Base-by-base conservation (phyloP, 1,140 invertebrate species). In the Polypedilum vanderplanki region DNA sequence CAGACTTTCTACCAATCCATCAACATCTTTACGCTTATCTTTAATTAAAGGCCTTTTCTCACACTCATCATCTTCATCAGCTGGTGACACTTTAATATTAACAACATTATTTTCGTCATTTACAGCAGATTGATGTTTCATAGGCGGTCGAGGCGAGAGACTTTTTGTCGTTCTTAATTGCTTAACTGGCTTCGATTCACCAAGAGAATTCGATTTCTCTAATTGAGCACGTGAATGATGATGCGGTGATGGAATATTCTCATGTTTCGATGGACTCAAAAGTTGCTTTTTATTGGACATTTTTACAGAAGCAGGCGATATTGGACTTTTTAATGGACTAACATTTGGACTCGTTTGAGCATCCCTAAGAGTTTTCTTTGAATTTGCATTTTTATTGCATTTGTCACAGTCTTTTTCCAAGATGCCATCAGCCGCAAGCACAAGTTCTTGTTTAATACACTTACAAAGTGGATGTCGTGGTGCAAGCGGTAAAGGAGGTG, bases 21-120 rank as follows among this genome's bases (percentile, higher is more conserved):
- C 74, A 67, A 79, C 78, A 76, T 79, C 82, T 24, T 81, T 80
- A 77, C 81, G 64, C 78, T 81, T 74, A 77, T 77, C 65, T 67
- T 77, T 74, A 73, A 78, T 76, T n/a, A 73, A 64, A 67, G 74
- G 77, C 40, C 73, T 77, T 41, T 74, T 77, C 76, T 78, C 77
- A 4, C 10, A 1, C 41, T 10, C 67, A 2, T 33, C 33, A 20
- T 74, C 73, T 0, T 76, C 76, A 5, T 75, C 74, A 41, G 33
- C 70, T 17, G 64, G 73, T 74, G 76, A 75, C 10, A 76, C 22
- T 70, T 76, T 75, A n/a, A 77, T 24, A 17, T 67, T 65, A 3
- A 76, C 74, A 17, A 75, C 40, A 74, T 76, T 67, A 67, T 76
- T 77, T 75, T 75, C 74, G 41, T 77, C 76, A 41, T 4, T 75